These are phyloP conservation scores for Diaphora mendica DNA, from an alignment of 2,888 invertebrate species.

Conservation along the genomic window DNA sequence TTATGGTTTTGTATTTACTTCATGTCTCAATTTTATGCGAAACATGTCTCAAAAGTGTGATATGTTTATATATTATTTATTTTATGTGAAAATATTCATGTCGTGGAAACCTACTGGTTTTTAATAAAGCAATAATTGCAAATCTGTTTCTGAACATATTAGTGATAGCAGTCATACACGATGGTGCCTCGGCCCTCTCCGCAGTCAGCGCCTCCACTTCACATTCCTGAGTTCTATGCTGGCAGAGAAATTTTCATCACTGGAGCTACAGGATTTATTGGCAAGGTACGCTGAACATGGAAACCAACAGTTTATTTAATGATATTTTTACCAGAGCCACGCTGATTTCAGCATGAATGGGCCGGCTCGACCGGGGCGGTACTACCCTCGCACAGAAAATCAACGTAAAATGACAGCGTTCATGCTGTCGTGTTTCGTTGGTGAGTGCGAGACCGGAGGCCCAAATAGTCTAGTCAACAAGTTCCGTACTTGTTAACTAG, in stretches of 20 bases:
- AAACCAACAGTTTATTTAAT: not conserved
- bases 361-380: too few species aligned
- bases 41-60: not conserved
- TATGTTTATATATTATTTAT: not conserved
- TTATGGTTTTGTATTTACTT: not conserved
- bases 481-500: too few species aligned
- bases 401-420: too few species aligned
- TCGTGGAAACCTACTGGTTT: not conserved
- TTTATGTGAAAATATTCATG: not conserved
- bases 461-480: too few species aligned
- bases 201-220: not conserved
- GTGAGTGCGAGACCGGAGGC: too few species aligned
- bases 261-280: not conserved
- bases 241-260: not conserved
- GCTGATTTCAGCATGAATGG: too few species aligned
- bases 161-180: not conserved
- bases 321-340: not conserved
- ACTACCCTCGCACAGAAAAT: too few species aligned
- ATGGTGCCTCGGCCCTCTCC: not conserved
- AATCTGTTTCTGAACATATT: not conserved
- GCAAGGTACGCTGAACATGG: not conserved
- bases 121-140: not conserved
- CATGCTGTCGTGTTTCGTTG: too few species aligned
- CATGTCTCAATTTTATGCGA: not conserved
- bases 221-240: constrained; percentile 5